Conservation (phyloP, 1,140 invertebrate species). For the Drosophila pandora region DNA sequence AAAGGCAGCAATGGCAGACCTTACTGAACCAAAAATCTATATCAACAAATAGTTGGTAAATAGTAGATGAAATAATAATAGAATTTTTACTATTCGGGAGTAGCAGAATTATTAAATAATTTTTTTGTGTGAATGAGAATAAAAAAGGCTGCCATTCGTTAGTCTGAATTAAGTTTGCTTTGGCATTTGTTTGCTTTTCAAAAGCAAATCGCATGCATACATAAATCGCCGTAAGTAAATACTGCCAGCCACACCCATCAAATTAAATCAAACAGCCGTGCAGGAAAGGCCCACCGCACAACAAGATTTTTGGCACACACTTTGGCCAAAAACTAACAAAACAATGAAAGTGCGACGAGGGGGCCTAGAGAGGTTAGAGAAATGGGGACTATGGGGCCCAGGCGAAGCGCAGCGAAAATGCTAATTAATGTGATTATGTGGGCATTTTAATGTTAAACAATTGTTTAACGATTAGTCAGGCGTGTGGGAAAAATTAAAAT, state of each 20-base stretch:
- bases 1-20: slow-evolving; percentile 8
- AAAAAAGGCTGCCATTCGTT: background rate
- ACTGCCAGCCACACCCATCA: slow-evolving; percentile 39
- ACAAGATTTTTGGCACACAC: slow-evolving; percentile 42
- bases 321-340: slow-evolving; percentile 17
- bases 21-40: slow-evolving; percentile 26
- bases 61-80: slow-evolving; percentile 6
- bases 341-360: slow-evolving; percentile 15
- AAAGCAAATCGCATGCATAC: background rate
- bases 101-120: background rate
- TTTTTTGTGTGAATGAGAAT: background rate
- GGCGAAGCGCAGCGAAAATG: slow-evolving; percentile 69
- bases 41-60: slow-evolving; percentile 18
- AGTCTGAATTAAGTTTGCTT: slow-evolving; percentile 1
- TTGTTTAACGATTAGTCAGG: slow-evolving; percentile 81
- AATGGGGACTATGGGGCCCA: background rate
- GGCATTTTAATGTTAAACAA: slow-evolving; percentile 78
- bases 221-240: slow-evolving; percentile 32
- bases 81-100: background rate
- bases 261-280: slow-evolving; percentile 41
- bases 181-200: slow-evolving; percentile 19
- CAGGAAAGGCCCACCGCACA: slow-evolving; percentile 14
- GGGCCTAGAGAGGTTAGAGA: background rate
- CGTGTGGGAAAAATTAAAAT: slow-evolving; percentile 38
- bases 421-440: slow-evolving; percentile 81